These are phyloP conservation scores for Psammodynastes pulverulentus DNA, from an alignment of 2,113 vertebrate genomes.

Conservation along the genomic window DNA sequence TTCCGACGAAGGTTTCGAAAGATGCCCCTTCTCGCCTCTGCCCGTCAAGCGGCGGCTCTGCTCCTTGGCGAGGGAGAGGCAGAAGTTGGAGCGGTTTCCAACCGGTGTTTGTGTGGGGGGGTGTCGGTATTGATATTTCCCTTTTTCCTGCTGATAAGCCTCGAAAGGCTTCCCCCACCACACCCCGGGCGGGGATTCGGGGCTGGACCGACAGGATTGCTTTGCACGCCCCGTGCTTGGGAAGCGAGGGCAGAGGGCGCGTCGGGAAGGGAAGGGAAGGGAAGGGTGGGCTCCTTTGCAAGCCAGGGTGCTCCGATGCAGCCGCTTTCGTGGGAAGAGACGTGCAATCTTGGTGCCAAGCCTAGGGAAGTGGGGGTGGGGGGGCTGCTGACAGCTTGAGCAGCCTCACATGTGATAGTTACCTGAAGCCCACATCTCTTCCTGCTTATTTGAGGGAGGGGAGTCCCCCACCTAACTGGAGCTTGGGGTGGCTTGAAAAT, in stretches of 20 bases:
- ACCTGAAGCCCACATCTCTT: neutral
- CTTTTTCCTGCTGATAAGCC: neutral
- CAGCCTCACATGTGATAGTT: neutral
- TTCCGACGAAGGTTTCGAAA: accelerated
- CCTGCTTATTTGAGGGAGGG: neutral
- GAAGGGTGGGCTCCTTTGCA: neutral
- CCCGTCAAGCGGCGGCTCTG: neutral
- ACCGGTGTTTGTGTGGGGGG: neutral
- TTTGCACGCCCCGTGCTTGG: neutral
- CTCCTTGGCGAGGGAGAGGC: neutral
- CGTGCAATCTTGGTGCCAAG: neutral
- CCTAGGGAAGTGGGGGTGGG: neutral
- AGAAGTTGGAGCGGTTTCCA: neutral
- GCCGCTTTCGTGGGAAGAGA: neutral
- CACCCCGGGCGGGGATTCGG: neutral
- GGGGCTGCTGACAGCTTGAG: neutral
- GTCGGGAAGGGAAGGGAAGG: neutral
- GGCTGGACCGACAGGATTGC: neutral
- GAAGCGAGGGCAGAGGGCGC: neutral
- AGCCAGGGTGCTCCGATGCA: neutral
- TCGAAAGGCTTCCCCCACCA: neutral
- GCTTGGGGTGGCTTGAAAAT: neutral
- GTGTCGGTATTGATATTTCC: neutral
- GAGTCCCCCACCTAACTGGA: neutral
- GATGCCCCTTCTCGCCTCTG: neutral